Base-by-base conservation (phyloP, 2,888 invertebrate species). In the Morpho achilles region DNA sequence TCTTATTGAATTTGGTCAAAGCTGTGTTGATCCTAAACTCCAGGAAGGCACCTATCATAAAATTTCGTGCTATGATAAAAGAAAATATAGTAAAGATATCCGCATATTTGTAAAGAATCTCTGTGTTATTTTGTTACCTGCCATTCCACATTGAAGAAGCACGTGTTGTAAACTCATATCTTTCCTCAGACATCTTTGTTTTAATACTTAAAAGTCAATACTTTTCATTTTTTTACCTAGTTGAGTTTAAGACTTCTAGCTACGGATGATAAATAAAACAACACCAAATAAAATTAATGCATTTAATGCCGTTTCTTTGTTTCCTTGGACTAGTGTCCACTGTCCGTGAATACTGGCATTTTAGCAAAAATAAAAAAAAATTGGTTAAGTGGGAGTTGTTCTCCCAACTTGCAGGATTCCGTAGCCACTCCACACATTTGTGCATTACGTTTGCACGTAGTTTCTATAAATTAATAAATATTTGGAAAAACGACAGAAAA, bases 301-400 rank as follows among this genome's bases (percentile, higher is more conserved):
- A 88, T 90, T 90, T 90, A 88, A 88, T 90, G 89, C 87, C 79
- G 70, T 80, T 77, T 81, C 78, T 82, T 81, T 83, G 76, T 80
- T 82, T 76, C 72, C 76, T 73, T 68, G 72, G 79, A 79, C 82
- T 79, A 78, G 79, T 69, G 71, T 77, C 65, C 55, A 59, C 61
- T 55, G 53, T 56, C 59, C 44, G 39, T 39, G 41, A 7, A 67
- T 71, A 72, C 66, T 66, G 73, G 62, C 63, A 70, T 71, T 69
- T 73, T 74, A 73, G 72, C 77, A 75, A 72, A 75, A 73, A 32
- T 70, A 75, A 72, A 80, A 76, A 71, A 69, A 78, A 77, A 9
- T 6, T 45, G n/a, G 48, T 54, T 42, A 22, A 53, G 41, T 41
- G 46, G 46, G 53, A 47, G 41, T 8, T 41, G 47, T 41, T 46